Conservation (phyloP, 1,140 invertebrate species). For the Atta colombica region DNA sequence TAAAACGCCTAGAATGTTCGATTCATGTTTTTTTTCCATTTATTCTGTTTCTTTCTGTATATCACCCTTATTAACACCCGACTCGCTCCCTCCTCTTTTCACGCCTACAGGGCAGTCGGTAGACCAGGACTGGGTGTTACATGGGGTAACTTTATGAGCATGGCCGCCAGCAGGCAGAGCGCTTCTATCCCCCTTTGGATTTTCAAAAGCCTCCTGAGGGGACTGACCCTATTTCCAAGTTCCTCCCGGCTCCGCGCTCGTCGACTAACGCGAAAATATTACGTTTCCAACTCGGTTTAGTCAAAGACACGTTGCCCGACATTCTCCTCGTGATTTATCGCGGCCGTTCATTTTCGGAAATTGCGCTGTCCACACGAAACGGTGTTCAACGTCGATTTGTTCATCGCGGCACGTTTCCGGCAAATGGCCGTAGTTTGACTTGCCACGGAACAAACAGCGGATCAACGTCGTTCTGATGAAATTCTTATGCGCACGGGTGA, state of each 20-base stretch:
- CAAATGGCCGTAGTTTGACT: constrained; percentile 31
- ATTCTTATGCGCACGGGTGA: constrained; percentile 15
- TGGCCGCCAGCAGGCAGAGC: constrained; percentile 33
- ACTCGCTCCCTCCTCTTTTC: constrained; percentile 37
- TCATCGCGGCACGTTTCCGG: constrained; percentile 32
- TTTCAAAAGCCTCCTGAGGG: constrained; percentile 61
- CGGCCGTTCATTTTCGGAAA: constrained; percentile 41
- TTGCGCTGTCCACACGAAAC: constrained; percentile 47
- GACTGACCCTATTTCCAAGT: constrained; percentile 61
- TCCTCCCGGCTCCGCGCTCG: constrained; percentile 8
- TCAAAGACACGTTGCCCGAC: constrained; percentile 53
- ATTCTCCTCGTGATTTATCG: constrained; percentile 50
- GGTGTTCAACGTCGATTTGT: constrained; percentile 42
- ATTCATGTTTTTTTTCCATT: neutral
- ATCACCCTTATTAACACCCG: constrained; percentile 50
- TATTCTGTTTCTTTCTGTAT: neutral
- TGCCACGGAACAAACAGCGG: neutral
- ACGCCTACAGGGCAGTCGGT: constrained; percentile 43
- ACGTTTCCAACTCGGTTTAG: constrained; percentile 63
- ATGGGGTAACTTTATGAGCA: constrained; percentile 57
- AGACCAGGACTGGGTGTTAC: constrained; percentile 39
- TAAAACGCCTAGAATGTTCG: neutral
- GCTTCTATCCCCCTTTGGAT: constrained; percentile 42
- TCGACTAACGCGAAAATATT: constrained; percentile 58
- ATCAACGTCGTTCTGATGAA: neutral